These are phyloP conservation scores for Liparis tanakae DNA, from an alignment of 2,797 vertebrate genomes.

Conservation along the genomic window DNA sequence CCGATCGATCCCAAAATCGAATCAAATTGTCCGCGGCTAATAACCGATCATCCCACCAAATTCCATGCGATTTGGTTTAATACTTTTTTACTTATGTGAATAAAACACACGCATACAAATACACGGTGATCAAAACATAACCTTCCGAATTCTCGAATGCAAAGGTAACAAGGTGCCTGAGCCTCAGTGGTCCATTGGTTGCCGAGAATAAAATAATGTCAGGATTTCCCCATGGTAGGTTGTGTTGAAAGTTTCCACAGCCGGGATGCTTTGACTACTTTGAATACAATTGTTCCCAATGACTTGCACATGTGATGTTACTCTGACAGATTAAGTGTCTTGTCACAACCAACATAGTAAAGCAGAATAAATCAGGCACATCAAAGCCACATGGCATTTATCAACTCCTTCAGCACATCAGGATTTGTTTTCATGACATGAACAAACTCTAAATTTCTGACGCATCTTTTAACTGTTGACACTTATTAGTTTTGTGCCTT, in stretches of 20 bases:
- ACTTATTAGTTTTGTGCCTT: too few species aligned
- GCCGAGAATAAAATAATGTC: neutral
- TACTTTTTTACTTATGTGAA: too few species aligned
- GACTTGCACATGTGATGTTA: neutral
- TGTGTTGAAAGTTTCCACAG: too few species aligned
- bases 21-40: too few species aligned
- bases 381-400: neutral
- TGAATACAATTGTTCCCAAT: neutral
- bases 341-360: neutral
- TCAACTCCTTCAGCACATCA: neutral
- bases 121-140: too few species aligned
- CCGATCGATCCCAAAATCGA: too few species aligned
- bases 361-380: neutral
- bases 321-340: neutral
- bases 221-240: too few species aligned
- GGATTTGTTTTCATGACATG: neutral
- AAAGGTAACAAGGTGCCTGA: too few species aligned
- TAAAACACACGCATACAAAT: too few species aligned
- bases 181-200: neutral
- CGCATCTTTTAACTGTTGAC: neutral
- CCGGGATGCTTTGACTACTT: neutral
- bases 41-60: too few species aligned
- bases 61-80: too few species aligned
- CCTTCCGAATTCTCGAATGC: too few species aligned
- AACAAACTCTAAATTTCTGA: neutral